These are phyloP conservation scores for Cotesia congregata DNA, from an alignment of 2,888 invertebrate genomes.

Conservation along the genomic window DNA sequence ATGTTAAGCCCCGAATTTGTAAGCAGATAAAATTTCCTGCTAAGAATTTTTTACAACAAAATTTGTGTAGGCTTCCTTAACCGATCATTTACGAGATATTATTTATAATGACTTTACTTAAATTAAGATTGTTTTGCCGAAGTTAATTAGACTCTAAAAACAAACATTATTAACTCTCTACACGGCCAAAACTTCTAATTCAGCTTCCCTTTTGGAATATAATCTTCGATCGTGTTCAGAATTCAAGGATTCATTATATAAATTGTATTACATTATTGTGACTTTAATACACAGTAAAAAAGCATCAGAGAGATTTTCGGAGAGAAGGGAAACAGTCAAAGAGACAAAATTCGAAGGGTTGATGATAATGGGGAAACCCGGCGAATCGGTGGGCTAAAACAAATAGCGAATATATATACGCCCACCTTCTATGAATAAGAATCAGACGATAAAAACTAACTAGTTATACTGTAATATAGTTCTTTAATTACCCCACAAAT, in stretches of 20 bases:
- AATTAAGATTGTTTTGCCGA: too few species aligned
- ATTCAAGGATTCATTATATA: neutral
- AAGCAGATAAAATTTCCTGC: too few species aligned
- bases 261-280: neutral
- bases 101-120: too few species aligned
- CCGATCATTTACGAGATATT: too few species aligned
- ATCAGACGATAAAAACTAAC: too few species aligned
- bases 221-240: neutral
- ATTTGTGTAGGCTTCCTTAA: too few species aligned
- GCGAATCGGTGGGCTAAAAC: neutral
- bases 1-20: too few species aligned
- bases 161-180: neutral
- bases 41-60: too few species aligned
- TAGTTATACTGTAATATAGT: neutral
- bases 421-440: neutral
- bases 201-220: neutral
- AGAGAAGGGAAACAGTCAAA: neutral
- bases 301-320: neutral
- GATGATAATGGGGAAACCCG: neutral
- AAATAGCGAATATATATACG: neutral
- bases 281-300: neutral
- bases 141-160: neutral
- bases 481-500: neutral
- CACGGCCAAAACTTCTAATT: neutral
- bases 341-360: neutral